Conservation (phyloP, 1,140 invertebrate genomes). For the Schlechtendalia chinensis region DNA sequence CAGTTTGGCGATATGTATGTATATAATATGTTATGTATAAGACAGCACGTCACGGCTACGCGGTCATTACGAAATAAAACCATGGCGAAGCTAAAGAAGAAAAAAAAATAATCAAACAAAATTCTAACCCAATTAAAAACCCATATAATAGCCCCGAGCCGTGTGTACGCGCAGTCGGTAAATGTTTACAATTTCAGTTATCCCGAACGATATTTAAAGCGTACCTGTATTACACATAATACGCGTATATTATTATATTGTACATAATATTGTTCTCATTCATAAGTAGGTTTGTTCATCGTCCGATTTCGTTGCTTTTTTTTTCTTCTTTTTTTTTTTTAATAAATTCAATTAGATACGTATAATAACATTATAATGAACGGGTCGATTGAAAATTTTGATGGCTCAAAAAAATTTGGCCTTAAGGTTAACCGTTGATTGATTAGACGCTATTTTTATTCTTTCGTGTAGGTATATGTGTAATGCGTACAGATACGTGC, state of each 20-base stretch:
- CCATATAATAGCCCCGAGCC: conserved; percentile 1
- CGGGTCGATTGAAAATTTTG: background rate
- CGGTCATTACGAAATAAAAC: background rate
- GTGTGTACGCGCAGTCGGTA: background rate
- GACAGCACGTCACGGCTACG: background rate
- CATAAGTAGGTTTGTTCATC: background rate
- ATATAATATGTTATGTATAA: too few relatives aligned
- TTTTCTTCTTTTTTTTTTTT: background rate
- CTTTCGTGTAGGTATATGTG: too few relatives aligned
- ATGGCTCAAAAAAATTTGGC: background rate
- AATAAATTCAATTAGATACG: background rate
- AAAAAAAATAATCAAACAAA: background rate
- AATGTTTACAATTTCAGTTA: conserved; percentile 15
- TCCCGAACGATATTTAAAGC: background rate
- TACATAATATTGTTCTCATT: background rate
- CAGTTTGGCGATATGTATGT: background rate
- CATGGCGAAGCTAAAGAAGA: background rate
- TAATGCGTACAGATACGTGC: too few relatives aligned
- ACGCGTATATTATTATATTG: background rate
- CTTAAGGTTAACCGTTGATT: background rate
- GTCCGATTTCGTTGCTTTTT: background rate
- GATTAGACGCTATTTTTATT: background rate
- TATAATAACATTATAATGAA: background rate
- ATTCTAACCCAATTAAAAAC: conserved; percentile 29
- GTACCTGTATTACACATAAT: background rate